Percentiles rank a stretch among this genome's conserved stretches.
Evolutionary conservation across 2,888 invertebrate species (phyloP).

Genomic region (Notodonta ziczac): DNA sequence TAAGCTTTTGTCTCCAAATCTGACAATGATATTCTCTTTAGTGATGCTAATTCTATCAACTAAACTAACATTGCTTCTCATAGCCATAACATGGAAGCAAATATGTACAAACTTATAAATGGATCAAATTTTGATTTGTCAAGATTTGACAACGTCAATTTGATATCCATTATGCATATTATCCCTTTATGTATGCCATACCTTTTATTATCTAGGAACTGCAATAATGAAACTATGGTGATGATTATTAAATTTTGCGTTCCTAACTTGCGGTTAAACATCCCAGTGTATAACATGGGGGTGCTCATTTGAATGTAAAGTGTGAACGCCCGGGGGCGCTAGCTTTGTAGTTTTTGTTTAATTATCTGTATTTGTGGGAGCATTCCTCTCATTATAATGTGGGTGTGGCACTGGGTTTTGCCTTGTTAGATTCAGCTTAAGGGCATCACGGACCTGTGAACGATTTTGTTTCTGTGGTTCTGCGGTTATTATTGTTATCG

Average conservation of each 20-base stretch:
- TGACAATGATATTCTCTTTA: too few species aligned
- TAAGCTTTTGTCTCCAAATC: too few species aligned
- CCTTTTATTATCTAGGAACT: too few species aligned
- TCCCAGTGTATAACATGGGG: conserved; percentile 52
- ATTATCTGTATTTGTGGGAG: conserved; percentile 72
- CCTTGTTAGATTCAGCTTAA: conserved; percentile 76
- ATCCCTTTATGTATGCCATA: too few species aligned
- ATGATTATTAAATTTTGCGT: conserved; percentile 32
- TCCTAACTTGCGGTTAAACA: conserved; percentile 56
- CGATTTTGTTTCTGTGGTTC: conserved; percentile 37
- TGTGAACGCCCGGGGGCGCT: conserved; percentile 59
- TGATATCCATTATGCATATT: too few species aligned
- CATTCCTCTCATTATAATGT: conserved; percentile 63
- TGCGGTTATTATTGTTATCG: conserved; percentile 39
- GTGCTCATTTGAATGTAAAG: conserved; percentile 78
- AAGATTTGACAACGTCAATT: too few species aligned
- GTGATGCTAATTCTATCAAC: too few species aligned
- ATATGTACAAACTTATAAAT: too few species aligned
- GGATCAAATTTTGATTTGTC: too few species aligned
- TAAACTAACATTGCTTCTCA: too few species aligned
- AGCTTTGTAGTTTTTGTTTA: conserved; percentile 80
- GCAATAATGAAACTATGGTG: conserved; percentile 9
- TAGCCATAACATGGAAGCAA: too few species aligned
- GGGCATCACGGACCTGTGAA: conserved; percentile 62
- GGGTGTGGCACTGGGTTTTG: conserved; percentile 57